Percentiles rank a stretch among this genome's conserved stretches.
phyloP scores from a whole-genome alignment of 2,888 invertebrate species.

The Disparrhopalites patrizii region DNA sequence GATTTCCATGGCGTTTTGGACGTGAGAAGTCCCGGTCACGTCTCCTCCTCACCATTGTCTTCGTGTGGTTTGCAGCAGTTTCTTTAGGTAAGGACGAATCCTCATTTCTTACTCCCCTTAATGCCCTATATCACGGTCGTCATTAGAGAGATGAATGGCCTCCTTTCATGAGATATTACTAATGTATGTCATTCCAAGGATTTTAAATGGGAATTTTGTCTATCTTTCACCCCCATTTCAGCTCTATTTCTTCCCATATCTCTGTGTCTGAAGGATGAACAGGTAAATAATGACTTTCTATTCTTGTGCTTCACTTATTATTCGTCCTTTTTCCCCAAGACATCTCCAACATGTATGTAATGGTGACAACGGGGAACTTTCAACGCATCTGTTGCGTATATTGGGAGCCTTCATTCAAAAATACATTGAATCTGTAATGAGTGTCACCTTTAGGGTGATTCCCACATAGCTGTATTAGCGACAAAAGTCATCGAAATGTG shows the following conservation, averaged over 20 bases:
- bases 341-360: neutral
- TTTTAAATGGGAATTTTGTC: neutral
- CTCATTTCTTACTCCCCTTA: no score
- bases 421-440: no score
- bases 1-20: slow-evolving; percentile 90
- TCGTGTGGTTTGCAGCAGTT: slow-evolving; percentile 72
- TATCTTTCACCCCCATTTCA: no score
- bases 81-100: slow-evolving; percentile 19
- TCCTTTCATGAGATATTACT: no score
- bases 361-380: neutral
- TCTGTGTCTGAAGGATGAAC: slow-evolving; percentile 49
- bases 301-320: neutral
- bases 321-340: neutral
- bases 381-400: no score
- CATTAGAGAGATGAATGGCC: no score
- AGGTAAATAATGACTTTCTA: slow-evolving; percentile 11
- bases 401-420: no score
- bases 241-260: slow-evolving; percentile 53
- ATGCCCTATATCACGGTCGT: no score
- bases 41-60: slow-evolving; percentile 75
- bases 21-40: slow-evolving; percentile 80
- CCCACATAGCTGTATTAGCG: no score
- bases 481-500: no score
- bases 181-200: no score
- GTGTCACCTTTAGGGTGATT: no score